Conservation (phyloP, 2,888 invertebrate genomes). For the Carcina quercana region DNA sequence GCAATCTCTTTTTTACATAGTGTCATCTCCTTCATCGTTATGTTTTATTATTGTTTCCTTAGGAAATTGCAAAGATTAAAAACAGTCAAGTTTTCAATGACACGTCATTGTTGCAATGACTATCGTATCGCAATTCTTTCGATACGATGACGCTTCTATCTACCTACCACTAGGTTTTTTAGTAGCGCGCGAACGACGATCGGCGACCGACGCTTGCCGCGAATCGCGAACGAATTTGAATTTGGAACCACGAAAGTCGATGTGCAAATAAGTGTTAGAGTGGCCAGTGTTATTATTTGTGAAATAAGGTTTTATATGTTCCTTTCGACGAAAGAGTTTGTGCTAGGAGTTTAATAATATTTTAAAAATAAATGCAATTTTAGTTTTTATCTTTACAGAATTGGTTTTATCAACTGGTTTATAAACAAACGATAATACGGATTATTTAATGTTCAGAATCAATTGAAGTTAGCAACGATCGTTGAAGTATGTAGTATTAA, state of each 20-base stretch:
- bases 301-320: constrained; percentile 27
- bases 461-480: too few relatives aligned
- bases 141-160: constrained; percentile 44
- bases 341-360: not conserved
- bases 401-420: constrained; percentile 18
- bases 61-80: not conserved
- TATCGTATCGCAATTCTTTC: constrained; percentile 39
- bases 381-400: not conserved
- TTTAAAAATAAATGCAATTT: not conserved
- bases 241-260: constrained; percentile 36
- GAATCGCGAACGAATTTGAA: constrained; percentile 29
- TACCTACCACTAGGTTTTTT: constrained; percentile 32
- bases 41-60: not conserved
- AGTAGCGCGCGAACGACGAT: constrained; percentile 57
- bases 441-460: not conserved
- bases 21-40: too few relatives aligned
- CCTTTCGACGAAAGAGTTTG: not conserved
- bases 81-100: not conserved
- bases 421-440: constrained; percentile 20
- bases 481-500: too few relatives aligned
- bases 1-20: too few relatives aligned
- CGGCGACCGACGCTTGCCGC: constrained; percentile 47
- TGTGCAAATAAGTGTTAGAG: constrained; percentile 37
- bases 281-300: constrained; percentile 35
- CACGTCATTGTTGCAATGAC: constrained; percentile 9